Base-by-base conservation (phyloP, 2,888 invertebrate species). In the Drosophila percnosoma region DNA sequence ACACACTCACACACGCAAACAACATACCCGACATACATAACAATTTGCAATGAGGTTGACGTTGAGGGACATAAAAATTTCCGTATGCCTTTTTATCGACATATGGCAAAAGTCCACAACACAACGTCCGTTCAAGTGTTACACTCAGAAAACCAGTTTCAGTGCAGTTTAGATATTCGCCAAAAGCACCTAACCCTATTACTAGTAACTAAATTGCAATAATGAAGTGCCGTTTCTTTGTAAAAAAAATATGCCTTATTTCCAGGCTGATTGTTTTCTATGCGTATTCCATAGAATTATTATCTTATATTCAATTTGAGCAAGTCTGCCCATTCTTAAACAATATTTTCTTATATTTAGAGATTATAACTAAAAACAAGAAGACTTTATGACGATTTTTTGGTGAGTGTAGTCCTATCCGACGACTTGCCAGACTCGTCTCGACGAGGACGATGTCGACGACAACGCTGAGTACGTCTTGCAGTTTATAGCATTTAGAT, bases 51-150 rank as follows among this genome's bases (percentile, higher is more conserved):
- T 88, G 74, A 79, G 86, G 83, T 83, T 83, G 83, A 81, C 78
- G 89, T 80, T 87, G 82, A 86, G 82, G 89, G 83, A 90, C 91
- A 86, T 90, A 84, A 79, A 90, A 90, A 91, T 86, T 89, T 86
- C 87, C 84, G 82, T 90, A 80, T 78, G 78, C 73, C 78, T 69
- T 82, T 75, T 68, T 84, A 87, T 85, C 87, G 87, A 85, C 88
- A 77, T 82, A 63, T 69, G 70, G 67, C 72, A 66, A 59, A 24
- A 67, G 78, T 73, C 55, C 77, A 45, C 52, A 80, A 45, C 64
- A 62, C 66, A 62, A 61, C 73, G 59, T 73, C 73, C 80, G 62
- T 76, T 40, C 48, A 51, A 61, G 73, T 72, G 70, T 60, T 72
- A 45, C 45, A 45, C 24, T 45, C 7, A 45, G 24, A 15, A 24